Conservation (phyloP, 2,888 invertebrate species). For the Emmelina monodactyla region DNA sequence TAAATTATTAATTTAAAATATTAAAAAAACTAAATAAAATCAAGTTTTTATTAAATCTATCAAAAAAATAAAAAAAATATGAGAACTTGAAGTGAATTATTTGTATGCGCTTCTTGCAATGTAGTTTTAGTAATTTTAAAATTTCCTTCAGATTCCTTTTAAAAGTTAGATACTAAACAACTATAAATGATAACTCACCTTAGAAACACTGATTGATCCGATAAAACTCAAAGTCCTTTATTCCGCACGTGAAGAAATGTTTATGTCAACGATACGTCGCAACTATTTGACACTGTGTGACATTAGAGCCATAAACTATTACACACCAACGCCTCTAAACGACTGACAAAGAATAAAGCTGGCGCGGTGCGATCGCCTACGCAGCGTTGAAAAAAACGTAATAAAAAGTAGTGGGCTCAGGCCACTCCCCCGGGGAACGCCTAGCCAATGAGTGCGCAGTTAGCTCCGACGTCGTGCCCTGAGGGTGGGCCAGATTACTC, state of each 20-base stretch:
- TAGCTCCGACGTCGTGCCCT: constrained; percentile 32
- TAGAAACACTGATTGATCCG: constrained; percentile 18
- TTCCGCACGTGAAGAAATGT: constrained; percentile 32
- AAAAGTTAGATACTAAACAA: too few species aligned
- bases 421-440: constrained; percentile 51
- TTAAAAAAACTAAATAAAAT: too few species aligned
- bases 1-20: too few species aligned
- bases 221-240: constrained; percentile 35
- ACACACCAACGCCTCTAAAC: constrained; percentile 60
- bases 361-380: constrained; percentile 45
- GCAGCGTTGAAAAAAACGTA: constrained; percentile 44
- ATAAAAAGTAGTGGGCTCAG: constrained; percentile 48
- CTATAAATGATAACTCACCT: not conserved
- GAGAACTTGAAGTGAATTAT: too few species aligned
- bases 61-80: too few species aligned
- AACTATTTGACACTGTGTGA: constrained; percentile 40
- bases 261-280: not conserved
- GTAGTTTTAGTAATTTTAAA: too few species aligned
- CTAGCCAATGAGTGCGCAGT: constrained; percentile 43
- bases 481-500: constrained; percentile 57
- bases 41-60: too few species aligned
- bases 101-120: too few species aligned
- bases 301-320: constrained; percentile 58
- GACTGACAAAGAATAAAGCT: constrained; percentile 59
- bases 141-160: too few species aligned